These are phyloP conservation scores for Acrocyrtus sp. DNA, from an alignment of 2,888 invertebrate species.

Conservation along the genomic window DNA sequence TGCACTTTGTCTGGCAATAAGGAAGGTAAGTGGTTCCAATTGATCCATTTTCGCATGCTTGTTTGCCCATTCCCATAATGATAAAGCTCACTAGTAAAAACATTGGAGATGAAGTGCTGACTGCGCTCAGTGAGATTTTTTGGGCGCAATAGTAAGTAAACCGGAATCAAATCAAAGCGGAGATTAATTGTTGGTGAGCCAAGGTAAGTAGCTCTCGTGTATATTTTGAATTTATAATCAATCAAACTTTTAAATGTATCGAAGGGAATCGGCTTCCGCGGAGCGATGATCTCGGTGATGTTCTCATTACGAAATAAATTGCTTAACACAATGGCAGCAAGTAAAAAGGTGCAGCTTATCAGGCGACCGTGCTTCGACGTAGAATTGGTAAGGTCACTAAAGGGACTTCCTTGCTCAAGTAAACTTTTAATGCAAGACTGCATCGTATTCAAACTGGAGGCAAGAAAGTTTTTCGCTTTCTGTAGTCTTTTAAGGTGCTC, in stretches of 20 bases:
- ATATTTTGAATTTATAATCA: conserved; percentile 5
- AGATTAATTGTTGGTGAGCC: too few relatives aligned
- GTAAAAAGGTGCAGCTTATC: not conserved
- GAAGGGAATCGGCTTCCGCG: conserved; percentile 17
- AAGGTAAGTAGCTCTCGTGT: not conserved
- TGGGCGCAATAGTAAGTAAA: too few relatives aligned
- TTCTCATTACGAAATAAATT: conserved; percentile 29
- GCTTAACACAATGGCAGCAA: conserved; percentile 12
- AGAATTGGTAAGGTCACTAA: not conserved
- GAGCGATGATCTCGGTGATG: conserved; percentile 20
- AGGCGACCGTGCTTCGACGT: not conserved
- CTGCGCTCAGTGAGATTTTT: too few relatives aligned
- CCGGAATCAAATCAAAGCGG: too few relatives aligned
- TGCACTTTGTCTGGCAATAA: not conserved
- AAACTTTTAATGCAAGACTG: too few relatives aligned
- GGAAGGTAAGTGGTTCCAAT: too few relatives aligned
- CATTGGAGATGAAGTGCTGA: not conserved
- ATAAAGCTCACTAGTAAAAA: conserved; percentile 9
- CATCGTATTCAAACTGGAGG: not conserved
- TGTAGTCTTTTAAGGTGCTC: not conserved
- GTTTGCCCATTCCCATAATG: conserved; percentile 8
- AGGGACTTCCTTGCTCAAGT: conserved; percentile 21
- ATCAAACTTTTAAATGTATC: conserved; percentile 12
- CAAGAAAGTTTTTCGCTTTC: too few relatives aligned
- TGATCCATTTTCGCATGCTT: not conserved